Conservation (phyloP, 2,888 invertebrate species). For the Tryphoninae sp. region DNA sequence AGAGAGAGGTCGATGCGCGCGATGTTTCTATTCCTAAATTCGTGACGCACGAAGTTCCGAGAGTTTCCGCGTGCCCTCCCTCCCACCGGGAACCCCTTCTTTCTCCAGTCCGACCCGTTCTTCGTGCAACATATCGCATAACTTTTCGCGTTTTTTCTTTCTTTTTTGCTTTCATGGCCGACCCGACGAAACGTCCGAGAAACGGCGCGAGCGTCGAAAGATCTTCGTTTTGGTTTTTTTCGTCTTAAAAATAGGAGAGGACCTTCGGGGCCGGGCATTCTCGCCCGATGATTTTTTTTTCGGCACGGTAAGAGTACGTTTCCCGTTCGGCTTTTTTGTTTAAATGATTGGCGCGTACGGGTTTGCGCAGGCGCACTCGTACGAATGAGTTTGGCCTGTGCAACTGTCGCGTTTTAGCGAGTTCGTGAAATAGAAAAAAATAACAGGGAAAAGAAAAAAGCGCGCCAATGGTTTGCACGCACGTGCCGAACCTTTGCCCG, state of each 20-base stretch:
- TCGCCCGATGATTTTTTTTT: conserved; percentile 1
- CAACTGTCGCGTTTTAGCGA: conserved; percentile 8
- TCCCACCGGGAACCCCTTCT: background rate
- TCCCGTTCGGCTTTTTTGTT: background rate
- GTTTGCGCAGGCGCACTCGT: background rate
- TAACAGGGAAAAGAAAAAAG: background rate
- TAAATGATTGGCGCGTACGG: background rate
- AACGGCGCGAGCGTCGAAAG: background rate
- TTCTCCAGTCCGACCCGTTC: background rate
- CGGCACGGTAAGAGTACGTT: background rate
- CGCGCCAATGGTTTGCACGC: conserved; percentile 38
- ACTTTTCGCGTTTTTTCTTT: conserved; percentile 12
- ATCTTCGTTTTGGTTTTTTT: background rate
- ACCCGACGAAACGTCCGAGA: background rate
- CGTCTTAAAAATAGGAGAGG: conserved; percentile 44
- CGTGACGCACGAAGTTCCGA: conserved; percentile 53
- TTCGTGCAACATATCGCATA: conserved; percentile 57
- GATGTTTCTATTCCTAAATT: conserved; percentile 58
- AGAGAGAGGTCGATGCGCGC: conserved; percentile 40
- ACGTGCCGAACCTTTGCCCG: conserved; percentile 51
- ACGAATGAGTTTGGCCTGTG: background rate
- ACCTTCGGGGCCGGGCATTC: background rate
- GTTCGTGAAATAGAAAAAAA: background rate
- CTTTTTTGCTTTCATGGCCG: background rate
- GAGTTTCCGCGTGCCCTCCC: conserved; percentile 40